These are phyloP conservation scores for Pyrgilauda ruficollis DNA, from an alignment of 2,113 vertebrate species.

Conservation along the genomic window DNA sequence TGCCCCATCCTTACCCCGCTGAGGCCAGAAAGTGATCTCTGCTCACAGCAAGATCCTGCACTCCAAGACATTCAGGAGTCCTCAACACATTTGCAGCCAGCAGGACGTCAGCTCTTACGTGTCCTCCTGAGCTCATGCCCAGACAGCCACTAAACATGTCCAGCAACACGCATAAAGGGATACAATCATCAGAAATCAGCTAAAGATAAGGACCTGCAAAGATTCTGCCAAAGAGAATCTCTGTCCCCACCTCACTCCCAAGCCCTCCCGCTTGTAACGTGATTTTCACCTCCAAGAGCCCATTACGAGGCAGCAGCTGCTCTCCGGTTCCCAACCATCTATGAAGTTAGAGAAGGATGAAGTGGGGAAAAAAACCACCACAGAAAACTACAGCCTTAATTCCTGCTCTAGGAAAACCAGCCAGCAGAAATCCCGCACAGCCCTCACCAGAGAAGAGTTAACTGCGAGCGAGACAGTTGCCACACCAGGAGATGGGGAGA, in stretches of 20 bases:
- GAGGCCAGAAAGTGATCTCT: background rate
- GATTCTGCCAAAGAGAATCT: background rate
- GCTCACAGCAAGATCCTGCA: background rate
- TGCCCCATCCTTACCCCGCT: background rate
- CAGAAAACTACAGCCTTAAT: background rate
- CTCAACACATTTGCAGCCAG: background rate
- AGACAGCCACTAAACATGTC: background rate
- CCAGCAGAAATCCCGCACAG: background rate
- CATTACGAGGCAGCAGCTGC: background rate
- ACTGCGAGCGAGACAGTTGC: background rate
- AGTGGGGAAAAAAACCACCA: background rate
- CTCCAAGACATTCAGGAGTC: background rate
- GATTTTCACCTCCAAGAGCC: conserved; percentile 25
- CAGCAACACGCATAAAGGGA: background rate
- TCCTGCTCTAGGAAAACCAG: background rate
- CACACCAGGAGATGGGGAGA: conserved; percentile 10
- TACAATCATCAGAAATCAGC: background rate
- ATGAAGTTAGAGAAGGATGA: background rate
- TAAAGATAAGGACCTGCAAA: background rate
- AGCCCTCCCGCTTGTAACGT: background rate
- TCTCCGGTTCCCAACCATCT: background rate
- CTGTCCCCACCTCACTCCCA: background rate
- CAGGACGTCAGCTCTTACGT: background rate
- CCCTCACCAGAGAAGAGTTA: conserved; percentile 41
- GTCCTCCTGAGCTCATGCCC: background rate